Percentiles rank a stretch among this genome's conserved stretches.
These are phyloP conservation scores for Cephalotes varians DNA, from an alignment of 2,888 invertebrate genomes.

Conservation along the genomic window DNA sequence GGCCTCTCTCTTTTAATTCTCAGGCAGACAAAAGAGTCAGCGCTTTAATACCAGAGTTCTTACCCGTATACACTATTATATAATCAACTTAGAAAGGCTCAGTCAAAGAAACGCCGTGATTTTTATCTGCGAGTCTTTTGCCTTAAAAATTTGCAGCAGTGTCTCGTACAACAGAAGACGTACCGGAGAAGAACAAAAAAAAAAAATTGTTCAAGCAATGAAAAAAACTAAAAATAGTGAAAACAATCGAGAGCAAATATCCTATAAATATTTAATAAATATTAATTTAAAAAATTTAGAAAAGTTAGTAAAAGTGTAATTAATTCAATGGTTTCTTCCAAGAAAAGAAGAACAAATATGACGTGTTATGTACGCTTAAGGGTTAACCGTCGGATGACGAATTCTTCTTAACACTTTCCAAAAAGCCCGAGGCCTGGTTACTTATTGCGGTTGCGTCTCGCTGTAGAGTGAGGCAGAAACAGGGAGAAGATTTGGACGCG, in stretches of 20 bases:
- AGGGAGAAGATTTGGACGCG: conserved; percentile 62
- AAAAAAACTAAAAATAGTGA: background rate
- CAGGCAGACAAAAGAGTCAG: conserved; percentile 34
- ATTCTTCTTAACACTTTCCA: conserved; percentile 81
- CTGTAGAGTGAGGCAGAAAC: background rate
- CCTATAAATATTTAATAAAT: no score
- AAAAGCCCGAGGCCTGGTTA: conserved; percentile 79
- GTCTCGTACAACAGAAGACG: background rate
- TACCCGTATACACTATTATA: conserved; percentile 21
- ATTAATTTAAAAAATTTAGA: background rate
- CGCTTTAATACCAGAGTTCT: background rate
- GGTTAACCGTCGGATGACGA: conserved; percentile 47
- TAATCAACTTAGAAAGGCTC: conserved; percentile 34
- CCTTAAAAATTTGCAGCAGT: background rate
- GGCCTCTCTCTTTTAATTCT: conserved; percentile 29
- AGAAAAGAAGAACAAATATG: background rate
- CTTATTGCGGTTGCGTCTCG: conserved; percentile 67
- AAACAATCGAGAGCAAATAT: background rate
- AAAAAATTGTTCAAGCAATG: background rate
- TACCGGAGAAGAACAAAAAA: background rate
- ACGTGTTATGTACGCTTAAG: background rate
- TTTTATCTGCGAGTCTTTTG: conserved; percentile 23
- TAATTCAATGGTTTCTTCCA: background rate
- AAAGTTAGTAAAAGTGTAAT: background rate
- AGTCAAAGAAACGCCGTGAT: conserved; percentile 24